Base-by-base conservation (phyloP, 2,113 vertebrate species). In the Amphiprion ocellaris region DNA sequence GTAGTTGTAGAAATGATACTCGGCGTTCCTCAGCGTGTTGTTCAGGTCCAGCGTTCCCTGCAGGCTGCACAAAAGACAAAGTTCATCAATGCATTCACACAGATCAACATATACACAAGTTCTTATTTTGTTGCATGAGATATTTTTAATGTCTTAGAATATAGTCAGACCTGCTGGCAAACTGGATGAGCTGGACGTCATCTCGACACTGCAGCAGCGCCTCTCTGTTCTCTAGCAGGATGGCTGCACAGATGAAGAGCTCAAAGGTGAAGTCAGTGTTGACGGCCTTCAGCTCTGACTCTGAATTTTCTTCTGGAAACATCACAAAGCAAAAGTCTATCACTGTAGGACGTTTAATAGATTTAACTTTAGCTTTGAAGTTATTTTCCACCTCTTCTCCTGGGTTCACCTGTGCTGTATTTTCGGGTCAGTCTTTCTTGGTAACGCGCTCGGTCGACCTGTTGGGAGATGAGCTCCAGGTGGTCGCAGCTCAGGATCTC, bases 401-500 rank as follows among this genome's bases (percentile, higher is more conserved):
- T 11, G 41, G 2, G 2, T 41, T 89, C 28, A 95, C 94, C 94
- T 87, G 84, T 65, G 76, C 80, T 90, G 70, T 74, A 83, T 74
- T 81, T 92, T 19, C 46, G 81, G 23, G 91, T 78, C 41, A 95
- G 82, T 69, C 95, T 90, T 70, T 95, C 94, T 62, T 88, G 91
- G 82, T 94, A 93, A 49, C 89, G 89, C 9, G 90, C 94, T 2
- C 67, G 79, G 56, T 95, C 93, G 19, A 95, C 94, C 87, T 95
- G 92, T 47, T 94, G 94, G 33, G 94, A 94, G 65, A 95, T 93
- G 56, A 96, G 92, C 89, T 95, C 93, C 63, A 95, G 82, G 76
- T 96, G 94, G 85, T 95, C 93, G 50, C 94, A 95, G 41, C 94
- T 95, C 66, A 95, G 84, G 87, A 96, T 94, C 92, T 96, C 96